Percentiles rank a stretch among this genome's conserved stretches.
Conservation (phyloP, 2,113 vertebrate species). For the Forbesichthys agassizii region DNA sequence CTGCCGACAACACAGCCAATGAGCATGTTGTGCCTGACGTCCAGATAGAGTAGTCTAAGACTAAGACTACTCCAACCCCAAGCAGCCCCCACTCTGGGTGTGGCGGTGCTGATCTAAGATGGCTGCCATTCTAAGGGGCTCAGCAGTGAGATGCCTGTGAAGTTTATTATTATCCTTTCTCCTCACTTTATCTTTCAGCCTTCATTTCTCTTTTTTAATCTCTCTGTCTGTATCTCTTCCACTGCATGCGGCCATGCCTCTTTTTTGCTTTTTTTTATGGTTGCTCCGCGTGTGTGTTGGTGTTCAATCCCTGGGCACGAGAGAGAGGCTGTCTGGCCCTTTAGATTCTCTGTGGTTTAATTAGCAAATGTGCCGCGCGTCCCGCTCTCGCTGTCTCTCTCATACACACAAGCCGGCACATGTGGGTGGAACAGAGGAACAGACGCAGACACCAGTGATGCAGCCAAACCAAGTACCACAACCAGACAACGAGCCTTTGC, state of each 20-base stretch:
- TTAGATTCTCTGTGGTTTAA: conserved; percentile 60
- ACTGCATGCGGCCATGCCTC: too few relatives aligned
- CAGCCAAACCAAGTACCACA: conserved; percentile 26
- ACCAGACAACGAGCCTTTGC: conserved; percentile 35
- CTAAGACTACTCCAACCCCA: too few relatives aligned
- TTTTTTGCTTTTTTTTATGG: too few relatives aligned
- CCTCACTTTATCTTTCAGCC: background rate
- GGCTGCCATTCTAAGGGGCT: background rate
- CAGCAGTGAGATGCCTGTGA: too few relatives aligned
- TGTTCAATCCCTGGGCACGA: conserved; percentile 11
- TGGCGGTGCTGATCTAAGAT: background rate
- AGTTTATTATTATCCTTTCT: background rate
- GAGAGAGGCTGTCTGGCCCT: conserved; percentile 16
- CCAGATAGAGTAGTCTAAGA: too few relatives aligned
- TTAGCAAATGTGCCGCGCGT: conserved; percentile 44
- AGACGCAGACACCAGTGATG: conserved; percentile 34
- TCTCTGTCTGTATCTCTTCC: background rate
- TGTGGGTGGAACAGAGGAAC: conserved; percentile 43
- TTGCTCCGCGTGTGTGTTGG: conserved; percentile 16
- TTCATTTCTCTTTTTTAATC: conserved; percentile 18
- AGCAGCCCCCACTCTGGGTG: too few relatives aligned
- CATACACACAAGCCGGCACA: background rate
- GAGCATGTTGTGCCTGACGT: too few relatives aligned
- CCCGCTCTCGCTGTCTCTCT: conserved; percentile 1
- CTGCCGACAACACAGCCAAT: too few relatives aligned